Evolutionary conservation across 2,113 vertebrate species (phyloP), one percentile per base, ranked within the genome.

Genomic region (Myotis lucifugus): DNA sequence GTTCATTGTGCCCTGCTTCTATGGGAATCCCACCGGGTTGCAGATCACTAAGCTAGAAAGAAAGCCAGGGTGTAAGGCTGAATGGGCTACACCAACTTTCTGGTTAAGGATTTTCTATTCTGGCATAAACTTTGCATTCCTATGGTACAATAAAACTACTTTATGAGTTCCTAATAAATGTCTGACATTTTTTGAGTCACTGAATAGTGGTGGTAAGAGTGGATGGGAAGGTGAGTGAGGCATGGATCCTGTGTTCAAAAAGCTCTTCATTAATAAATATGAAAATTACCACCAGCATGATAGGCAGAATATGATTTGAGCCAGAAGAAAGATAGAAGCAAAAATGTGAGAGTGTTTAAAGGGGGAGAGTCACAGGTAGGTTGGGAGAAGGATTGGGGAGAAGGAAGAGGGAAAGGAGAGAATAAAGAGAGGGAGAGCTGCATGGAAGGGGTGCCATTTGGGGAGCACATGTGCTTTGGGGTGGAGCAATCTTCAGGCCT

Each of bases 391-490:
- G 9, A 7, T 37, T 14, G 42, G 34, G 56, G 32, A n/a, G 27
- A 86, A 42, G 54, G 37, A 52, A 81, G 32, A 84, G 1, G 25
- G 34, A 19, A 56, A 21, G 40, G 34, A 54, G 19, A 37, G 27
- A 85, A 40, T 67, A 37, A 52, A 81, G 32, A 85, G 1, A 85
- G 2, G 25, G n/a, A 42, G 37, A 32, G 5, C 11, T n/a, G 12
- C 7, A 0, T 64, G 46, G 42, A 37, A 85, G 70, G 29, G 8
- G 52, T 23, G 2, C 23, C 7, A 0, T 82, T 21, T 64, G 34
- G 52, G n/a, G 8, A 34, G 19, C 3, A 17, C 8, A 0, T 5
- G 17, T 11, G 5, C 1, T 27, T 0, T 42, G 17, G 10, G 6
- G 6, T 56, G 15, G 34, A n/a, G 4, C 32, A 90, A 54, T 37